Evolutionary conservation across 2,888 invertebrate species (phyloP), one percentile per base, ranked within the genome.

Genomic region (Drosophila mimica): DNA sequence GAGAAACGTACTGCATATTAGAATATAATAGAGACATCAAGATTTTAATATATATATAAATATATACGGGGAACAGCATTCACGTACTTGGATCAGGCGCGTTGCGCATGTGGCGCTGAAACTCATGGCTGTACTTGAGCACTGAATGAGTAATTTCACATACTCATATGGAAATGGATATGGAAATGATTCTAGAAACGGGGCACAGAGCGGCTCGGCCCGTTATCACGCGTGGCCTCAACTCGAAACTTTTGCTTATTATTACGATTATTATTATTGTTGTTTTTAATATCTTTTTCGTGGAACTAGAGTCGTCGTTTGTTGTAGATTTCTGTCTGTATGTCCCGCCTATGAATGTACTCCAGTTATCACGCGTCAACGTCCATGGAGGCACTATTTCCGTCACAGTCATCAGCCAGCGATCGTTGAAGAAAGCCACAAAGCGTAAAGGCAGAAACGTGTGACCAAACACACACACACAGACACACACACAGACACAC

Each of bases 281-380:
- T 69, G 17, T 76, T 65, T 75, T 76, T 78, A 64, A 79, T 79
- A 57, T 71, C 48, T 61, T 61, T 65, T 78, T 61, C 78, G 60
- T 76, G 58, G 80, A 78, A 78, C 31, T 76, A 36, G 31, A 11
- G 15, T 43, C 33, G 58, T 17, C 43, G 43, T 25, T 33, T 40
- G 20, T 40, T 52, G 52, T 66, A 36, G 31, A 51, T 73, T 53
- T 58, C n/a, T 43, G 51, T n/a, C 31, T 48, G 46, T 61, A 17
- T 48, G 54, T 25, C 13, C 8, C 20, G 8, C 25, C 25, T 51
- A 46, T 62, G 52, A 76, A 57, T 75, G 61, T 85, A 83, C 82
- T 84, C 82, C 88, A 84, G 89, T 83, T 84, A 88, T 88, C 87
- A 75, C 83, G 63, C 79, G 68, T 63, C 81, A 66, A 79, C 71